Conservation (phyloP, 64 coral and sea anemone genomes). For the Acropora yongei region DNA sequence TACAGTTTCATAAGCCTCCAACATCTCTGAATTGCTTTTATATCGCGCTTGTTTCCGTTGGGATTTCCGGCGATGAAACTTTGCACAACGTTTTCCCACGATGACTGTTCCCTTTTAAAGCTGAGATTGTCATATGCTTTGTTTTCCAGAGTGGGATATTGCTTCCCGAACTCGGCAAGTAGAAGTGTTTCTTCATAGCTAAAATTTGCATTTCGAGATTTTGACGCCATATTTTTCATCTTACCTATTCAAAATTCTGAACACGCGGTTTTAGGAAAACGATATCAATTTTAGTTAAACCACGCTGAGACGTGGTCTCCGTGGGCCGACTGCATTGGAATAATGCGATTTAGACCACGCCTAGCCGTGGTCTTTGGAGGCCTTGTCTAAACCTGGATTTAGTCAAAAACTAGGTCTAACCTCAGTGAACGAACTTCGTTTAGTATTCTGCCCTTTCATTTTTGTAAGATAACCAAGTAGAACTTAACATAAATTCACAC, state of each 20-base stretch:
- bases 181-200: conserved; percentile 29
- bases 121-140: conserved; percentile 3
- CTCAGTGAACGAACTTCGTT: no score
- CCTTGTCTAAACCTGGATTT: background rate
- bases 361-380: background rate
- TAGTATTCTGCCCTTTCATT: no score
- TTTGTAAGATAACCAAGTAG: no score
- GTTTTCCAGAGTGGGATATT: background rate
- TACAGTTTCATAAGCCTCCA: background rate
- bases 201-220: conserved; percentile 25
- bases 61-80: no score
- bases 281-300: background rate
- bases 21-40: conserved; percentile 22
- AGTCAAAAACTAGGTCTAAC: background rate
- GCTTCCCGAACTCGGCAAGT: conserved; percentile 8
- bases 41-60: background rate
- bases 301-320: background rate
- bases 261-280: background rate
- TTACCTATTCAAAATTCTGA: background rate
- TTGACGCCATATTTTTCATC: conserved; percentile 1
- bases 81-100: no score
- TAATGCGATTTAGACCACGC: background rate
- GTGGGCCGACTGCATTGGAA: background rate
- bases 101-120: background rate
- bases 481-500: no score